Percentiles rank a stretch among this genome's conserved stretches.
Evolutionary conservation across 2,113 vertebrate species (phyloP).

Genomic region (Siphamia tubifer): DNA sequence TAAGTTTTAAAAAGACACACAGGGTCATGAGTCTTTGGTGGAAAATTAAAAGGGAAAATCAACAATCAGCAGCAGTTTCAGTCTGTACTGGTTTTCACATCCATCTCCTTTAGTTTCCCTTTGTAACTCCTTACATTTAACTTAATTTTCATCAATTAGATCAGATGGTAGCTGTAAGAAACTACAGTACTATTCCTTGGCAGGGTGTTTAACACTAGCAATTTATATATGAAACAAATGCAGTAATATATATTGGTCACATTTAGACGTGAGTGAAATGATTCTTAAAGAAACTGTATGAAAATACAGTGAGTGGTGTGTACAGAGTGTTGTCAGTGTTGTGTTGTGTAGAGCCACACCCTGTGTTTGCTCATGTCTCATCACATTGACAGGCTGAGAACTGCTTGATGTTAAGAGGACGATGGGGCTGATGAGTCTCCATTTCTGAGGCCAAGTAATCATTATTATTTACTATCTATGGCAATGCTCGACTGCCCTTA

Average conservation of each 20-base stretch:
- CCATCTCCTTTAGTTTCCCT: background rate
- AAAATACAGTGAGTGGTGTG: background rate
- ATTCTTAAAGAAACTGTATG: too few species aligned
- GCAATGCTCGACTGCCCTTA: background rate
- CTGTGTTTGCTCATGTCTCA: conserved; percentile 2
- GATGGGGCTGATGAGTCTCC: conserved; percentile 21
- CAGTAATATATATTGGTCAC: too few species aligned
- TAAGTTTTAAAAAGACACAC: background rate
- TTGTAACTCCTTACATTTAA: conserved; percentile 14
- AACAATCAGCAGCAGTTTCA: too few species aligned
- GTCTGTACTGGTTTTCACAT: conserved; percentile 11
- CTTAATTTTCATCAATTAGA: conserved; percentile 20
- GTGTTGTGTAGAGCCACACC: background rate
- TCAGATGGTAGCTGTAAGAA: conserved; percentile 11
- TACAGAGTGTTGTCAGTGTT: background rate
- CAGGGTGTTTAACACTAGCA: too few species aligned
- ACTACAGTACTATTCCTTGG: background rate
- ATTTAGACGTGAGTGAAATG: too few species aligned
- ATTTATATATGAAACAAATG: too few species aligned
- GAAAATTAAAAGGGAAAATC: background rate
- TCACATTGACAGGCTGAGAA: conserved; percentile 34
- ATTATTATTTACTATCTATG: conserved; percentile 8
- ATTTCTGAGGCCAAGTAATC: conserved; percentile 1
- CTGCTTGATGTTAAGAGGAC: conserved; percentile 24
- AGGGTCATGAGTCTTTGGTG: background rate